A percentile compares a stretch with the other conserved stretches of the same genome.
These are phyloP conservation scores for Malaclemys terrapin DNA, from an alignment of 2,113 vertebrate species.

Conservation along the genomic window DNA sequence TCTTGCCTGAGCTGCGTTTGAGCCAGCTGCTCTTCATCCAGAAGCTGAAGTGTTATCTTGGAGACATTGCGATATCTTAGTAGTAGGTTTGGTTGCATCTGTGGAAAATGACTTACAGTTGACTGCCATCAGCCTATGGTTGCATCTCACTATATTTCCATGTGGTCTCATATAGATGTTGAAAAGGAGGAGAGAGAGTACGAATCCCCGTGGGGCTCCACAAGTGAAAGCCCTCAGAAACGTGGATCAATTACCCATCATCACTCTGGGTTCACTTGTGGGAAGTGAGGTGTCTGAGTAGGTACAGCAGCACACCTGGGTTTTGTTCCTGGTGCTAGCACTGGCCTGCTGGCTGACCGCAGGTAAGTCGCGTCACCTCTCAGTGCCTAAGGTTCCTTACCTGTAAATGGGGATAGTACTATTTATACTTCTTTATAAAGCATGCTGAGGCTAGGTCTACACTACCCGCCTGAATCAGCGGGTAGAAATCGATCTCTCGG, in stretches of 20 bases:
- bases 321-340: background rate
- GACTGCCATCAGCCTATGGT: background rate
- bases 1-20: background rate
- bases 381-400: background rate
- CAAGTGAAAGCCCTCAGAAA: accelerated
- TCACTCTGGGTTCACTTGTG: background rate
- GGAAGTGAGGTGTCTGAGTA: background rate
- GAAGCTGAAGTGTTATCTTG: background rate
- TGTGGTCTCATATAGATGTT: background rate
- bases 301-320: background rate
- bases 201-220: background rate
- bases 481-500: no score
- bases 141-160: background rate
- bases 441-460: background rate
- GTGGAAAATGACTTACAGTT: background rate
- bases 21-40: background rate
- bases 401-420: background rate
- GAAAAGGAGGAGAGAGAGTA: background rate
- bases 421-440: background rate
- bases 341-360: background rate
- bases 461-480: no score
- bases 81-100: background rate
- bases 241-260: background rate
- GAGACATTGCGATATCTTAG: background rate
- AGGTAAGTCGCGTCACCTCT: background rate